Conservation (phyloP, 2,113 vertebrate species). For the Scytalopus superciliaris region DNA sequence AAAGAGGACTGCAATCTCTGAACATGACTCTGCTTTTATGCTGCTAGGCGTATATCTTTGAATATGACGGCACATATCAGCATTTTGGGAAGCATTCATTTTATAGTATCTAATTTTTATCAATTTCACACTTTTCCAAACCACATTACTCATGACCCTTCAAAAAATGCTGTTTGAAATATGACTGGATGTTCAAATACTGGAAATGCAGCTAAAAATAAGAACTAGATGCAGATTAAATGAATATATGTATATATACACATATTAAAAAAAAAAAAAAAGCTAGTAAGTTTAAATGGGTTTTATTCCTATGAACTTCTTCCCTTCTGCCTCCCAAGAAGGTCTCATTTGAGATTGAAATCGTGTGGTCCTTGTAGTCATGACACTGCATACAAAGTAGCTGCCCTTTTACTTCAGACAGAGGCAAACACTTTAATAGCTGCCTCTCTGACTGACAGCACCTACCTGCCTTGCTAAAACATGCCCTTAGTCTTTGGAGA, state of each 20-base stretch:
- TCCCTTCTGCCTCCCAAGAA: not conserved
- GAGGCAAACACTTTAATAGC: not conserved
- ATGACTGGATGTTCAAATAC: not conserved
- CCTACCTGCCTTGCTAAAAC: slow-evolving; percentile 23
- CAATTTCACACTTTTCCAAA: slow-evolving; percentile 20
- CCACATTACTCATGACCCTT: not conserved
- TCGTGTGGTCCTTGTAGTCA: not conserved
- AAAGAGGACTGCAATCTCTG: not conserved
- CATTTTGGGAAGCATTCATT: slow-evolving; percentile 33
- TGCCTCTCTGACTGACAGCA: not conserved
- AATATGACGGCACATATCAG: not conserved
- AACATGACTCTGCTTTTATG: not conserved
- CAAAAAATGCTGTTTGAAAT: not conserved
- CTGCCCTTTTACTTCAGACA: not conserved
- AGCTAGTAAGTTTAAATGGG: not conserved
- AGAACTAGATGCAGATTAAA: not conserved
- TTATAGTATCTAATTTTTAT: not conserved
- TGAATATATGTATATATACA: not conserved
- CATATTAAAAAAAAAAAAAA: no score
- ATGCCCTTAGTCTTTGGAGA: not conserved
- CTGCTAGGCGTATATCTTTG: not conserved
- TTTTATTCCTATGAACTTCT: not conserved
- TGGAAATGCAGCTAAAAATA: not conserved
- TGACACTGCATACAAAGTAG: slow-evolving; percentile 56
- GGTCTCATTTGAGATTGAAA: slow-evolving; percentile 23